A percentile compares a stretch with the other conserved stretches of the same genome.
Evolutionary conservation across 2,888 invertebrate species (phyloP).

Genomic region (Apomyelois bistriatella): DNA sequence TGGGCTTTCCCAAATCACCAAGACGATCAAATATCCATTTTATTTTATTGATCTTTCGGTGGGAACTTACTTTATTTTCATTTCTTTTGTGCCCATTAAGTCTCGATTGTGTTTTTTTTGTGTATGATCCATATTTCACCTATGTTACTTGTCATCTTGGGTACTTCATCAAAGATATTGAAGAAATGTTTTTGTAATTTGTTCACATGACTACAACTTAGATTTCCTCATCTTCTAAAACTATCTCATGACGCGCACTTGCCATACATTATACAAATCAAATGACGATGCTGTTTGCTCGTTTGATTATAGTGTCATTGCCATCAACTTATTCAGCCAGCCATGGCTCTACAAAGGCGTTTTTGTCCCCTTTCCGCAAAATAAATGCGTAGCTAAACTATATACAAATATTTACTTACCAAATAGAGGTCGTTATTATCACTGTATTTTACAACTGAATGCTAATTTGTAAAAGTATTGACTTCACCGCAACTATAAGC

Average conservation of each 20-base stretch:
- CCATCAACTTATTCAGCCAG: conserved; percentile 10
- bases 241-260: not conserved
- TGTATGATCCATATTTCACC: too few species aligned
- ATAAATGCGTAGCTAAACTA: not conserved
- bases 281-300: not conserved
- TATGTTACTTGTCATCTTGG: too few species aligned
- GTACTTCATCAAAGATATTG: too few species aligned
- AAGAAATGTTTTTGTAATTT: too few species aligned
- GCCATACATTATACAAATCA: not conserved
- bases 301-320: conserved; percentile 16
- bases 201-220: too few species aligned
- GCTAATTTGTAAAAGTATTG: not conserved
- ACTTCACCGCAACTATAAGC: too few species aligned
- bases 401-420: not conserved
- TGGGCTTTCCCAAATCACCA: too few species aligned
- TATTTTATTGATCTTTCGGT: too few species aligned
- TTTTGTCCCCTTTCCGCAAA: not conserved
- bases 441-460: not conserved
- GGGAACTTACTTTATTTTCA: too few species aligned
- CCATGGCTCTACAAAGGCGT: not conserved
- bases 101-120: too few species aligned
- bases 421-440: not conserved
- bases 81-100: too few species aligned
- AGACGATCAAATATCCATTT: too few species aligned
- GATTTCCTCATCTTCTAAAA: not conserved